Conservation (phyloP, 1,140 invertebrate species). For the Phthorimaea operculella region DNA sequence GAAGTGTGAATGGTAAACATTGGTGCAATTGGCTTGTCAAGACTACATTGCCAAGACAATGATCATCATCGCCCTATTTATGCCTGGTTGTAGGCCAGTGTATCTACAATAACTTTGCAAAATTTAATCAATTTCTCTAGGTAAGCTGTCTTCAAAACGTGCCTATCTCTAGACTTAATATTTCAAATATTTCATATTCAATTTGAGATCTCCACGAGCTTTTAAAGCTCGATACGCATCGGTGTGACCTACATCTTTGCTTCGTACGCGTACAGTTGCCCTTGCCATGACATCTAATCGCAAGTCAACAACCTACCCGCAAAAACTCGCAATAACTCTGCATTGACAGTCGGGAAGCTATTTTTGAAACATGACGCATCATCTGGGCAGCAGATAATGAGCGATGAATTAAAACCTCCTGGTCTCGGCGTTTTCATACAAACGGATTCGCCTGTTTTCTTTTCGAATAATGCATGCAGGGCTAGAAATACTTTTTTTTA, state of each 20-base stretch:
- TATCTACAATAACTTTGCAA: too few species aligned
- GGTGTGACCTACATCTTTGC: constrained; percentile 9
- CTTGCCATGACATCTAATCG: constrained; percentile 58
- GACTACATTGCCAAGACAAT: background rate
- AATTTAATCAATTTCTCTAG: too few species aligned
- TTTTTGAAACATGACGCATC: constrained; percentile 53
- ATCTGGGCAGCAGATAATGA: background rate
- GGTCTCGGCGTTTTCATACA: too few species aligned
- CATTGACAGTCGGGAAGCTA: constrained; percentile 51
- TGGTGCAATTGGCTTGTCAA: background rate
- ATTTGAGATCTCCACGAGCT: too few species aligned
- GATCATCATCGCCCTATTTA: too few species aligned
- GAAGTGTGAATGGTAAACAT: background rate
- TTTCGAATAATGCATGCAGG: too few species aligned
- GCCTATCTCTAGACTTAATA: too few species aligned
- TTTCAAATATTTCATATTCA: too few species aligned
- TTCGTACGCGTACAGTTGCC: constrained; percentile 20
- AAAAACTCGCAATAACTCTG: constrained; percentile 53
- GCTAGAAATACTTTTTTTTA: too few species aligned
- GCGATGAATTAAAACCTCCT: constrained; percentile 8
- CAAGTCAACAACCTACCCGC: constrained; percentile 49
- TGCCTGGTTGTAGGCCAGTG: too few species aligned
- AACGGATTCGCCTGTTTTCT: too few species aligned
- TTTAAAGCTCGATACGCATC: constrained; percentile 7
- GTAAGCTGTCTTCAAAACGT: too few species aligned